Evolutionary conservation across 2,113 vertebrate species (phyloP).

Genomic region (Eulemur macaco): DNA sequence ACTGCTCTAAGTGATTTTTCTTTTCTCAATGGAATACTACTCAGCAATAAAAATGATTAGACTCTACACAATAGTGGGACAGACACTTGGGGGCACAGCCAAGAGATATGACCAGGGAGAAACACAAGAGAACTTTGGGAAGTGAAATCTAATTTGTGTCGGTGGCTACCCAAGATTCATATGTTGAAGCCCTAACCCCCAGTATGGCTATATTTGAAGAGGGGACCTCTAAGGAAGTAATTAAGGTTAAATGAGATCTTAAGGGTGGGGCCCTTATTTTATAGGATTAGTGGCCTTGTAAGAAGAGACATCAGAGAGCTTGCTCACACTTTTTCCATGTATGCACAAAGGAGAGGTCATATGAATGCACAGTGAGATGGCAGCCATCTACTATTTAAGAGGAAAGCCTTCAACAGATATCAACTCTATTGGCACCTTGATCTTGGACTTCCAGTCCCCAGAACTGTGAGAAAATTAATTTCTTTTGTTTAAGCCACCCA

Average conservation of each 20-base stretch:
- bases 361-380: not conserved
- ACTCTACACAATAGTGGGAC: not conserved
- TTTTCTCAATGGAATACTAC: too few species aligned
- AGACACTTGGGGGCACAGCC: not conserved
- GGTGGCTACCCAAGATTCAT: not conserved
- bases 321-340: not conserved
- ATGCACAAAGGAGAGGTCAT: not conserved
- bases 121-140: not conserved
- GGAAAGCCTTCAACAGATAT: not conserved
- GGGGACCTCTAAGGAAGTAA: not conserved
- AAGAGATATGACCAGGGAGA: not conserved
- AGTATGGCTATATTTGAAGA: not conserved
- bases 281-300: not conserved
- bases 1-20: too few species aligned
- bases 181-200: not conserved
- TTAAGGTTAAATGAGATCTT: not conserved
- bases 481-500: not conserved
- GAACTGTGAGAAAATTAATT: not conserved
- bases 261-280: not conserved
- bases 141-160: not conserved
- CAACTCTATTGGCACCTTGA: not conserved
- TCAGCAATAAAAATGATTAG: not conserved
- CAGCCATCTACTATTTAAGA: not conserved
- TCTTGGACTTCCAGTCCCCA: not conserved
- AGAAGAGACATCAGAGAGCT: not conserved